Evolutionary conservation across 2,888 invertebrate genomes (phyloP).

Genomic region (Abscondita cerata): DNA sequence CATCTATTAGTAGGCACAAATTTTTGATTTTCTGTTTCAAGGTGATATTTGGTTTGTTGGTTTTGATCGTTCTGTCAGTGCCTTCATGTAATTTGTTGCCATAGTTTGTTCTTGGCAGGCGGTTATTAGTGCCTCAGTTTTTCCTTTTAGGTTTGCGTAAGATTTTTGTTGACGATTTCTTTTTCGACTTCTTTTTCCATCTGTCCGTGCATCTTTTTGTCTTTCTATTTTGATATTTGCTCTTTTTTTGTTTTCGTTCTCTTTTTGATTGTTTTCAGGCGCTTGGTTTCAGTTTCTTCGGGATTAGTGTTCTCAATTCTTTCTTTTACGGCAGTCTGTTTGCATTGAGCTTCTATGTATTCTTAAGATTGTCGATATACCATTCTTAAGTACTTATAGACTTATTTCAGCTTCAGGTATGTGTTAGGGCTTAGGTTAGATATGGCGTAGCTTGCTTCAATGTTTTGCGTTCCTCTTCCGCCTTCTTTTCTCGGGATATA

Average conservation of each 20-base stretch:
- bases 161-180: not conserved
- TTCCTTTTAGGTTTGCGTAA: not conserved
- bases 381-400: not conserved
- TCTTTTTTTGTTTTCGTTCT: too few relatives aligned
- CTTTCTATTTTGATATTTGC: too few relatives aligned
- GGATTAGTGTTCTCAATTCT: too few relatives aligned
- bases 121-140: not conserved
- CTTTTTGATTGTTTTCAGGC: too few relatives aligned
- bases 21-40: not conserved
- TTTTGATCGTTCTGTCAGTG: too few relatives aligned
- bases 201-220: too few relatives aligned
- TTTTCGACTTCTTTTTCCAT: too few relatives aligned
- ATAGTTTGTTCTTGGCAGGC: not conserved
- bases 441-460: not conserved
- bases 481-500: not conserved
- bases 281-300: not conserved
- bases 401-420: not conserved
- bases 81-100: not conserved
- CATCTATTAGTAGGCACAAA: too few relatives aligned
- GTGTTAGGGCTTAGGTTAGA: too few relatives aligned
- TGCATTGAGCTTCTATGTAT: not conserved
- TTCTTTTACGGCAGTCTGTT: too few relatives aligned
- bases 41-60: too few relatives aligned
- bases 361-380: too few relatives aligned
- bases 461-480: not conserved